Conservation (phyloP, 2,797 vertebrate genomes). For the Neopelma chrysocephalum region DNA sequence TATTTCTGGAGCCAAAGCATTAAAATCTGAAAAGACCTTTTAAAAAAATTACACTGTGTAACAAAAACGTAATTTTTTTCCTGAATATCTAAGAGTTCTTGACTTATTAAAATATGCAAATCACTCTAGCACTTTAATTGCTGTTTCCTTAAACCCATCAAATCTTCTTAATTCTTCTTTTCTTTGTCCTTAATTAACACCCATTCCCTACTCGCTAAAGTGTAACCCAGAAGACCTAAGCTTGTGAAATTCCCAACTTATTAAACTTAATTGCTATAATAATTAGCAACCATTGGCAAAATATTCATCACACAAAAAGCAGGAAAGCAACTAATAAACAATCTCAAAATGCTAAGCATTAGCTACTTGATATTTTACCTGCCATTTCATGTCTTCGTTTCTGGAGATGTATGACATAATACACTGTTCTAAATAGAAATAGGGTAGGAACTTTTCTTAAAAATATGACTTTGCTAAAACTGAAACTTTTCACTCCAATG, state of each 20-base stretch:
- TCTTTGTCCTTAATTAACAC: slow-evolving; percentile 67
- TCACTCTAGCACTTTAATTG: slow-evolving; percentile 54
- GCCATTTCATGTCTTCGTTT: background rate
- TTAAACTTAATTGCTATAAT: slow-evolving; percentile 64
- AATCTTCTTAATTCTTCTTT: slow-evolving; percentile 58
- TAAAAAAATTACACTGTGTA: slow-evolving; percentile 6
- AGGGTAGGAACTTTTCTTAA: background rate
- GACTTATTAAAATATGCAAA: slow-evolving; percentile 67
- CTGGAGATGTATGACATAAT: background rate
- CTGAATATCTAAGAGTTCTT: slow-evolving; percentile 16
- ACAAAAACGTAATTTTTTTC: slow-evolving; percentile 15
- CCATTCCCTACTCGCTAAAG: slow-evolving; percentile 14
- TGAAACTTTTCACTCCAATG: background rate
- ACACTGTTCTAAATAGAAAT: background rate
- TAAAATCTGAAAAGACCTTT: slow-evolving; percentile 12
- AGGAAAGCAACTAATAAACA: slow-evolving; percentile 43
- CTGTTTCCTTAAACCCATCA: slow-evolving; percentile 64
- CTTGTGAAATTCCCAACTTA: slow-evolving; percentile 53
- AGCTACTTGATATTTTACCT: slow-evolving; percentile 13
- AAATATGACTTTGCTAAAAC: background rate
- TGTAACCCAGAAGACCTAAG: slow-evolving; percentile 34
- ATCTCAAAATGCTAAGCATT: slow-evolving; percentile 7
- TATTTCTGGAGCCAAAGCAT: background rate
- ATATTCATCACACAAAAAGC: slow-evolving; percentile 33
- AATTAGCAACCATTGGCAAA: slow-evolving; percentile 56